Percentiles rank a stretch among this genome's conserved stretches.
These are phyloP conservation scores for Lota lota DNA, from an alignment of 2,113 vertebrate species.

Conservation along the genomic window DNA sequence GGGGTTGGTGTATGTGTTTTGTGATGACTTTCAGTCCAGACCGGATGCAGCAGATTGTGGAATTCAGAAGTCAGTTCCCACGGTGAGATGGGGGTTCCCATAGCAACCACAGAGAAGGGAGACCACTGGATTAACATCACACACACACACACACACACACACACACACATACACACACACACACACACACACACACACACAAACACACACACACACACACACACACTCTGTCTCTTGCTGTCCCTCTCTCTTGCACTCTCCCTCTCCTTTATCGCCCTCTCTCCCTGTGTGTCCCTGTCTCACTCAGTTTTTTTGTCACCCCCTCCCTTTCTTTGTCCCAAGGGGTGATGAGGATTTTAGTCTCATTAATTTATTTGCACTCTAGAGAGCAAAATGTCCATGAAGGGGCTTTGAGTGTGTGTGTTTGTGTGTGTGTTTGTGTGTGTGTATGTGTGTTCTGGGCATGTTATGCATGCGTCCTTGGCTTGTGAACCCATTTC, in stretches of 20 bases:
- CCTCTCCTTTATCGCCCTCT: not conserved
- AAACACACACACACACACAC: no score
- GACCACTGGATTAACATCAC: slow-evolving; percentile 63
- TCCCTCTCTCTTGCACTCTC: not conserved
- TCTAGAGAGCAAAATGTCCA: slow-evolving; percentile 68
- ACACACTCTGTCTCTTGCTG: no score
- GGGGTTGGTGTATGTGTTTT: slow-evolving; percentile 37
- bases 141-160: not conserved
- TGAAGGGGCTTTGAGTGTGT: slow-evolving; percentile 41
- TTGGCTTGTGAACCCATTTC: slow-evolving; percentile 36
- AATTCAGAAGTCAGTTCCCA: slow-evolving; percentile 70
- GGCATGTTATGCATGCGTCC: slow-evolving; percentile 27
- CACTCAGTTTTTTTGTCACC: slow-evolving; percentile 1
- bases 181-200: no score
- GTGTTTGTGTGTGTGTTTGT: slow-evolving; percentile 10
- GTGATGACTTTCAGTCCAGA: slow-evolving; percentile 58
- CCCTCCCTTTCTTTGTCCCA: slow-evolving; percentile 53
- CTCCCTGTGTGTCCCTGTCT: slow-evolving; percentile 2
- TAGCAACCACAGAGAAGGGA: slow-evolving; percentile 69
- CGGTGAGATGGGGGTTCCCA: slow-evolving; percentile 72
- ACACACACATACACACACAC: no score
- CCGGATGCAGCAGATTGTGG: slow-evolving; percentile 63
- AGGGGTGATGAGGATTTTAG: slow-evolving; percentile 71
- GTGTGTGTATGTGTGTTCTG: slow-evolving; percentile 23
- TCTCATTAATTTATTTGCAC: slow-evolving; percentile 73